Evolutionary conservation across 2,888 invertebrate species (phyloP).

Genomic region (Stegophylla sp.): DNA sequence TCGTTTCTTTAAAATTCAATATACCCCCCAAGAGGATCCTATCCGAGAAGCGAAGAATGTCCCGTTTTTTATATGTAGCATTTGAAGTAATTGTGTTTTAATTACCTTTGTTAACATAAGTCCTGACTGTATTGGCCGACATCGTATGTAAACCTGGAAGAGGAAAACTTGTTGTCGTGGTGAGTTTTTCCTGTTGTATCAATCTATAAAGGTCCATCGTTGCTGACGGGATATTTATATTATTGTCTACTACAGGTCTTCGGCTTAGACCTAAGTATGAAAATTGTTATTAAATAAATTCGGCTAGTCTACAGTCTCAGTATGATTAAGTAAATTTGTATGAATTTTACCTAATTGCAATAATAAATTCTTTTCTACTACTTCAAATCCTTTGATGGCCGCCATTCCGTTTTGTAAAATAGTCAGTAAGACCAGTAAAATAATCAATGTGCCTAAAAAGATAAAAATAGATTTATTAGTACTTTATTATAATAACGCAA

Average conservation of each 20-base stretch:
- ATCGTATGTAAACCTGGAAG: slow-evolving; percentile 75
- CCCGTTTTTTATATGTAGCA: too few relatives aligned
- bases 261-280: slow-evolving; percentile 2
- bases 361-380: slow-evolving; percentile 27
- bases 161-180: slow-evolving; percentile 70
- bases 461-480: neutral
- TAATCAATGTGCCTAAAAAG: slow-evolving; percentile 40
- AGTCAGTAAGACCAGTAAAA: slow-evolving; percentile 9
- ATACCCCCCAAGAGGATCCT: too few relatives aligned
- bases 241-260: slow-evolving; percentile 20
- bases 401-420: neutral
- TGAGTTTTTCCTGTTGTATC: neutral
- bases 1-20: too few relatives aligned
- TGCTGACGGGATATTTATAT: slow-evolving; percentile 15
- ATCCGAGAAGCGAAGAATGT: too few relatives aligned
- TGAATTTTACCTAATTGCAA: slow-evolving; percentile 36
- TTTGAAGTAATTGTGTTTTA: too few relatives aligned
- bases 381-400: slow-evolving; percentile 11
- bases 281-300: neutral
- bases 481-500: neutral
- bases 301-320: neutral
- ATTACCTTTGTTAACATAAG: slow-evolving; percentile 79
- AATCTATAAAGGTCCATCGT: slow-evolving; percentile 39
- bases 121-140: slow-evolving; percentile 84
- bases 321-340: too few relatives aligned